Conservation (phyloP, 2,888 invertebrate species). For the Cephus nigrinus region DNA sequence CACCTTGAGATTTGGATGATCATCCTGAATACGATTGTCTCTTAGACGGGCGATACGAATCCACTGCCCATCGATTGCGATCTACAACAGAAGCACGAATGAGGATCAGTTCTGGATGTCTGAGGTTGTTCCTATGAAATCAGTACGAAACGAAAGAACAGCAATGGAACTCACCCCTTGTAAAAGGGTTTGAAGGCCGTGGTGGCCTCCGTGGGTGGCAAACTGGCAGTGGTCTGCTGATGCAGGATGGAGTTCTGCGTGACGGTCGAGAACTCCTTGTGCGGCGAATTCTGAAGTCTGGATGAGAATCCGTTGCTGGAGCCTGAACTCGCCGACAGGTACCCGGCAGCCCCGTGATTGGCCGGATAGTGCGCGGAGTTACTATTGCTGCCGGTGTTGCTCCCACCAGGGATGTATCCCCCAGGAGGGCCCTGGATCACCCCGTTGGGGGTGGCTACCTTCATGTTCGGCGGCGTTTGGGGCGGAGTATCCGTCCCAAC, state of each 20-base stretch:
- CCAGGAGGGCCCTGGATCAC: slow-evolving; percentile 69
- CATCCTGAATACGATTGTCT: slow-evolving; percentile 54
- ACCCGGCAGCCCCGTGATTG: slow-evolving; percentile 63
- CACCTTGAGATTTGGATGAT: slow-evolving; percentile 29
- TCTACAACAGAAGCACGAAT: slow-evolving; percentile 70
- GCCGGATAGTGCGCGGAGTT: slow-evolving; percentile 54
- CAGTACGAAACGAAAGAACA: neutral
- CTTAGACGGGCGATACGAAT: slow-evolving; percentile 82
- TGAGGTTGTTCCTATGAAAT: neutral
- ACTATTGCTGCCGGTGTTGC: slow-evolving; percentile 46
- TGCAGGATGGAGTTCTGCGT: slow-evolving; percentile 60
- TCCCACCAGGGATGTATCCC: slow-evolving; percentile 78
- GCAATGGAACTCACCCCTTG: slow-evolving; percentile 78
- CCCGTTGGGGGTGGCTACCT: slow-evolving; percentile 77
- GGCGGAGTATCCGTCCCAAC: slow-evolving; percentile 91
- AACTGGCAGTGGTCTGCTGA: slow-evolving; percentile 60
- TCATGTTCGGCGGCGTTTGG: slow-evolving; percentile 95
- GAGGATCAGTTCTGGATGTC: neutral
- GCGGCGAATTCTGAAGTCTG: slow-evolving; percentile 65
- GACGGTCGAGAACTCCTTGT: slow-evolving; percentile 62
- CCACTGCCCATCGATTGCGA: slow-evolving; percentile 79
- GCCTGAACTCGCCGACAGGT: slow-evolving; percentile 69
- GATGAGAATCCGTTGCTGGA: slow-evolving; percentile 70
- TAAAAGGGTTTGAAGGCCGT: slow-evolving; percentile 91
- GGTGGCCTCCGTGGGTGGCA: slow-evolving; percentile 62